Conservation (phyloP, 2,888 invertebrate species). For the Drosophila mercatorum region DNA sequence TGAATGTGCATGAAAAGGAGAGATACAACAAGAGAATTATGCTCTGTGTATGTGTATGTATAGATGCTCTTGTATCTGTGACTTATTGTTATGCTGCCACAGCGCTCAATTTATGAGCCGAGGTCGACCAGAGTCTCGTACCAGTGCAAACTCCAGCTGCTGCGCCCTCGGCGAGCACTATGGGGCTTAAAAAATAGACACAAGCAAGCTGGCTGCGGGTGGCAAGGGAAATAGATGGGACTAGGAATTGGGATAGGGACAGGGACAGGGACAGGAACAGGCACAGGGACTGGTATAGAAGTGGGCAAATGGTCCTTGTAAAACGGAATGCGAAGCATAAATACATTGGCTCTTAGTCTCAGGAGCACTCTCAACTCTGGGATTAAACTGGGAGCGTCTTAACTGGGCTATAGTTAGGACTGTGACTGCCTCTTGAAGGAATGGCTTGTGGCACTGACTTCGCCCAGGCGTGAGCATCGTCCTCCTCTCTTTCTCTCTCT, state of each 20-base stretch:
- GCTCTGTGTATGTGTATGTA: slow-evolving; percentile 19
- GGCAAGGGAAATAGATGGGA: neutral
- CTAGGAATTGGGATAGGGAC: neutral
- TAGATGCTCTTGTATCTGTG: slow-evolving; percentile 44
- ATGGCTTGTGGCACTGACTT: slow-evolving; percentile 10
- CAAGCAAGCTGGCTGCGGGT: slow-evolving; percentile 26
- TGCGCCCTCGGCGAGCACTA: slow-evolving; percentile 17
- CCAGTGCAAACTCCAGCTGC: slow-evolving; percentile 27
- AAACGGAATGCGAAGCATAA: slow-evolving; percentile 53
- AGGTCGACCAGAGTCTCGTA: slow-evolving; percentile 55
- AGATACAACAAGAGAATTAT: slow-evolving; percentile 6
- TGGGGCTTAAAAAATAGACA: slow-evolving; percentile 69
- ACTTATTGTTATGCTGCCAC: slow-evolving; percentile 80
- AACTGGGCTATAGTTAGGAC: slow-evolving; percentile 73
- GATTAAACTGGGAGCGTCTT: slow-evolving; percentile 72
- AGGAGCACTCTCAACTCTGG: slow-evolving; percentile 67
- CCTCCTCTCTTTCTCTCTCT: neutral
- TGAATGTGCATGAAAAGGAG: neutral
- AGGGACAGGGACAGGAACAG: neutral
- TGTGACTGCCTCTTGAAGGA: slow-evolving; percentile 41
- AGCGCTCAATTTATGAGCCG: slow-evolving; percentile 77
- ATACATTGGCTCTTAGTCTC: slow-evolving; percentile 75
- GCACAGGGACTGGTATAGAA: neutral
- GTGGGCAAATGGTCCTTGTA: slow-evolving; percentile 39
- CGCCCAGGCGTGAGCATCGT: slow-evolving; percentile 10